Percentiles rank a stretch among this genome's conserved stretches.
phyloP scores from a whole-genome alignment of 53 echinoderm and acorn worm species.

The Zoroaster sp. region DNA sequence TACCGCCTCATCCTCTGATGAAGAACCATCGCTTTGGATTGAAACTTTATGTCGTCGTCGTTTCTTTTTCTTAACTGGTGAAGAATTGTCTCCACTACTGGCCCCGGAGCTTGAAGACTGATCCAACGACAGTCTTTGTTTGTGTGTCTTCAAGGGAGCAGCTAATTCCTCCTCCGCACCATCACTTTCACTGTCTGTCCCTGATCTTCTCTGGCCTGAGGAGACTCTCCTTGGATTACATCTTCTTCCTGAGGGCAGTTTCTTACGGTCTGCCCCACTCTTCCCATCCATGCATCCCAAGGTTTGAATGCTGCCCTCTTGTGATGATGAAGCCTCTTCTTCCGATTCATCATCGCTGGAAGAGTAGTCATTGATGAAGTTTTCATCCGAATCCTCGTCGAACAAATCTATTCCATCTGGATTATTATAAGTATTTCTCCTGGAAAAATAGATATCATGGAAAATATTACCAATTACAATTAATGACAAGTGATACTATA shows the following conservation, averaged over 20 bases:
- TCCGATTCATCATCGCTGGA: conserved; percentile 20
- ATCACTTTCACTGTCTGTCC: not conserved
- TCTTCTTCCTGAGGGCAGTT: not conserved
- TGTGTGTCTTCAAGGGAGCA: not conserved
- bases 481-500: too few relatives aligned
- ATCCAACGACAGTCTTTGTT: not conserved
- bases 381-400: conserved; percentile 31
- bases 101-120: not conserved
- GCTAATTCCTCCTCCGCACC: conserved; percentile 16
- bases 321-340: not conserved
- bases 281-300: not conserved
- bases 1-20: not conserved
- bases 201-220: not conserved
- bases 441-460: not conserved
- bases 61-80: not conserved
- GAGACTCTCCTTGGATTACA: not conserved
- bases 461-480: not conserved
- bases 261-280: not conserved
- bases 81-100: not conserved
- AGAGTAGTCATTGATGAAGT: conserved; percentile 33
- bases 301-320: not conserved
- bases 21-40: not conserved
- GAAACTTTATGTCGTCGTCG: not conserved
- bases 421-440: conserved; percentile 58
- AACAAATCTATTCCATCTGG: conserved; percentile 46